Evolutionary conservation across 2,113 vertebrate genomes (phyloP), one percentile per base, ranked within the genome.

Genomic region (Ictidomys tridecemlineatus): DNA sequence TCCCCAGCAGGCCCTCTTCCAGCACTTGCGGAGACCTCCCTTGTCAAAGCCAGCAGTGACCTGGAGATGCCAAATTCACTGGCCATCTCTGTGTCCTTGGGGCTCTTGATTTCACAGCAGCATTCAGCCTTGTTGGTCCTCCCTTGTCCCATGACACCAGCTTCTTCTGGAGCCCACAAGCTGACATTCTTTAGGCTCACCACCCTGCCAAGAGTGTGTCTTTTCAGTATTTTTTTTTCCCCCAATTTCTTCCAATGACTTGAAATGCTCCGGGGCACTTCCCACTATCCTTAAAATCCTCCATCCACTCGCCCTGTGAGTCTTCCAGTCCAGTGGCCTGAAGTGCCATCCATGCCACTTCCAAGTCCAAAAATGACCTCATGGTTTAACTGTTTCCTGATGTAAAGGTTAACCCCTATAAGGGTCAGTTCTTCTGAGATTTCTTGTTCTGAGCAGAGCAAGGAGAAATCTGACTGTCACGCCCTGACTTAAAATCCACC

Each of bases 91-190:
- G 28, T 18, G 2, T n/a, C 70, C 18, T 45, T 45, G 20, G 45
- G 56, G 30, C 30, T 28, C 53, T n/a, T 91, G 63, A 51, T 20
- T 70, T 53, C 4, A 1, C 53, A 48, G n/a, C 4, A 24, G 20
- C 34, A 5, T 34, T 37, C 53, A 61, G 13, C 32, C 0, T 1
- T 22, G 1, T 8, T 20, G 63, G 13, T 2, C 45, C 13, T 42
- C 18, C 18, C 58, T 8, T 34, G 26, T 28, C 12, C 12, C 20
- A 4, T 2, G 34, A 16, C 34, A 8, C 18, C 13, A 18, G 30
- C 45, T 34, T 78, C 78, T 73, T 45, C 48, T 7, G 4, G 34
- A 9, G 30, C 26, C 13, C 51, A 18, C 0, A 0, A 20, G 4
- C 17, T 69, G 13, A 69, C 16, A 5, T 48, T 34, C 58, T 37